Evolutionary conservation across 1,140 invertebrate genomes (phyloP).

Genomic region (Trichonephila clavata): DNA sequence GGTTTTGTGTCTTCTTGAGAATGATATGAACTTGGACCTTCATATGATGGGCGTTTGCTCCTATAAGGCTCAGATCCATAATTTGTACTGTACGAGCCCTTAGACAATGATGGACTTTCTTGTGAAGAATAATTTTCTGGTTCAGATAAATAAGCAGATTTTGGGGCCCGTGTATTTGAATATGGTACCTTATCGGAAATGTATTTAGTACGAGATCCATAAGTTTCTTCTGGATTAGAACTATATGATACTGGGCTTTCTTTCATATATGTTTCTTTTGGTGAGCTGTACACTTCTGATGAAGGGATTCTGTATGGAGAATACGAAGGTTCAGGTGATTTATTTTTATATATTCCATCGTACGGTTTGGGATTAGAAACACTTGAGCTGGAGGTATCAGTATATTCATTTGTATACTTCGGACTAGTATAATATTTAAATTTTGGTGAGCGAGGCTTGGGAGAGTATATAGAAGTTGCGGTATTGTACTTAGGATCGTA

Average conservation of each 20-base stretch:
- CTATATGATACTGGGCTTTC: background rate
- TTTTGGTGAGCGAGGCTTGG: background rate
- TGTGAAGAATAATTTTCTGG: background rate
- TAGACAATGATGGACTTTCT: background rate
- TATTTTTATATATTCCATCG: background rate
- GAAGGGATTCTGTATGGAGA: background rate
- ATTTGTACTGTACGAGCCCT: background rate
- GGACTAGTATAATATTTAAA: slow-evolving; percentile 27
- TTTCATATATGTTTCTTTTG: background rate
- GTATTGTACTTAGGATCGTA: background rate
- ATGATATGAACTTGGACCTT: background rate
- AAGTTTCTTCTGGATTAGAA: slow-evolving; percentile 5
- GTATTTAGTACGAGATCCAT: background rate
- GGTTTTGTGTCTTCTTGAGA: background rate
- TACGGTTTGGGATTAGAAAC: background rate
- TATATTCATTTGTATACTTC: background rate
- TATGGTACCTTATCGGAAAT: background rate
- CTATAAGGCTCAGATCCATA: background rate
- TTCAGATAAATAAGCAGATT: background rate
- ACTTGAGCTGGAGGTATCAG: background rate
- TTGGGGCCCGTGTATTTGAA: background rate
- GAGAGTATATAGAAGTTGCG: background rate
- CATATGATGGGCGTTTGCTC: background rate
- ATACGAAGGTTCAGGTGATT: background rate
- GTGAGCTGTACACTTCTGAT: background rate